A percentile compares a stretch with the other conserved stretches of the same genome.
Conservation (phyloP, 23 tunicate species). For the Diplosoma virens region DNA sequence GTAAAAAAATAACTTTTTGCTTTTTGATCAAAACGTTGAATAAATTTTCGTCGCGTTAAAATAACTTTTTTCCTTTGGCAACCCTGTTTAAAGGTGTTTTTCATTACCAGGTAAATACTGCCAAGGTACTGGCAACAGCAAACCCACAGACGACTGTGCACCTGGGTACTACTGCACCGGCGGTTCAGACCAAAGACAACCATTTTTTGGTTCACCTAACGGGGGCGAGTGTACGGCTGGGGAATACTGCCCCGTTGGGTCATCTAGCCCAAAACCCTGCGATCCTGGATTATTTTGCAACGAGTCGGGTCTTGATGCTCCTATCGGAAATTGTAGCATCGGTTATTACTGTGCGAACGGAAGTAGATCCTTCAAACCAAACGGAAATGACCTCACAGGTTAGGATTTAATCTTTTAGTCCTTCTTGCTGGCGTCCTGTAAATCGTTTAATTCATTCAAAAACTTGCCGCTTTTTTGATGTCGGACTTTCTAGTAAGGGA, state of each 20-base stretch:
- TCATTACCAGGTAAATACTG: constrained; percentile 84
- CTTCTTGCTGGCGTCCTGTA: not conserved
- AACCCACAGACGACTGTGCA: constrained; percentile 52
- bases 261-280: constrained; percentile 54
- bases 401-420: no score
- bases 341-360: constrained; percentile 82
- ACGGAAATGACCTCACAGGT: constrained; percentile 73
- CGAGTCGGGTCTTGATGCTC: constrained; percentile 12
- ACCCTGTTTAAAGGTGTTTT: no score
- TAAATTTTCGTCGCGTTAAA: no score
- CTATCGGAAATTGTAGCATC: constrained; percentile 47
- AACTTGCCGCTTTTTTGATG: not conserved
- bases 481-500: no score
- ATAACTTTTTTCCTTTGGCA: no score
- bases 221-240: constrained; percentile 84
- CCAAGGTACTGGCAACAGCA: constrained; percentile 9
- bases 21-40: no score
- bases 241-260: constrained; percentile 70
- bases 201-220: constrained; percentile 18
- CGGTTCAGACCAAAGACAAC: constrained; percentile 28
- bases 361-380: constrained; percentile 33
- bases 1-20: no score
- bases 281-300: constrained; percentile 65
- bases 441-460: not conserved
- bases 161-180: constrained; percentile 77